These are phyloP conservation scores for Calonectris borealis DNA, from an alignment of 2,113 vertebrate genomes.

Conservation along the genomic window DNA sequence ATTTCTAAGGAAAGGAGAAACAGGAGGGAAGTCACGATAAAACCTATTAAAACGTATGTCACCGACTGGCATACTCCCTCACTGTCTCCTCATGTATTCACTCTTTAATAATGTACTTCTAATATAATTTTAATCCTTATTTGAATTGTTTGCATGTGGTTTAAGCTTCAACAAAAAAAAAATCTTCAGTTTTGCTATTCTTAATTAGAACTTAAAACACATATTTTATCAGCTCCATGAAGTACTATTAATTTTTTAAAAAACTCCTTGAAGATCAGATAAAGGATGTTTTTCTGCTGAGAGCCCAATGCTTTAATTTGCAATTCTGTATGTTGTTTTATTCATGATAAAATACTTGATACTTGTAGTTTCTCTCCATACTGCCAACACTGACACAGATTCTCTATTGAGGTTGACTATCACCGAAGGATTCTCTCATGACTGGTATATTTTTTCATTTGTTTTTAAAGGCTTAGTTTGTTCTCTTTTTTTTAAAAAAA, in stretches of 20 bases:
- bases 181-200: not conserved
- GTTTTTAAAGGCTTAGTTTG: not conserved
- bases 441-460: not conserved
- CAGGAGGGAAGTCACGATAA: not conserved
- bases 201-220: constrained; percentile 45
- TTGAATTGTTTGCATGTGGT: not conserved
- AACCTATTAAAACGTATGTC: constrained; percentile 11
- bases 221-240: constrained; percentile 11
- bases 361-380: constrained; percentile 26
- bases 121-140: constrained; percentile 8
- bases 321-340: constrained; percentile 70
- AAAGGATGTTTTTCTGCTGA: constrained; percentile 43
- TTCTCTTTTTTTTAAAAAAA: too few species aligned
- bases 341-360: constrained; percentile 60
- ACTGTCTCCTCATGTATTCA: not conserved
- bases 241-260: constrained; percentile 15
- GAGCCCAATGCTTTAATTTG: constrained; percentile 40
- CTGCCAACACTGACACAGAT: constrained; percentile 23
- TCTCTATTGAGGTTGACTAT: not conserved
- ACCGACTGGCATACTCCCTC: not conserved
- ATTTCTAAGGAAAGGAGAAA: constrained; percentile 12
- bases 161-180: constrained; percentile 2
- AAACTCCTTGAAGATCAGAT: constrained; percentile 48
- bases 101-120: not conserved
- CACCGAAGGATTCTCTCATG: not conserved